Base-by-base conservation (phyloP, 2,888 invertebrate species). In the Lepeophtheirus nordmannii region DNA sequence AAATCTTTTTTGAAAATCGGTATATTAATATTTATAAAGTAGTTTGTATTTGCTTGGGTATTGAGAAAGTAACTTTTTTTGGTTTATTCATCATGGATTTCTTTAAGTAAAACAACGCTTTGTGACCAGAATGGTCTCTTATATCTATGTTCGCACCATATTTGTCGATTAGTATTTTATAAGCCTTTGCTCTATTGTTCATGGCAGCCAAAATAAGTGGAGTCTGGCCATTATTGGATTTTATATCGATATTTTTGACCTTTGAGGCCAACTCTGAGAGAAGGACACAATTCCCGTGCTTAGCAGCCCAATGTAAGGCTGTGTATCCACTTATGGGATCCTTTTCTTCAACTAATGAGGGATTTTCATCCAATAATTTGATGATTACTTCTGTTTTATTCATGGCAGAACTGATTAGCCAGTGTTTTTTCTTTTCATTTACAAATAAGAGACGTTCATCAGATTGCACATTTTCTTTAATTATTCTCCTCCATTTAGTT, bases 271-370 rank as follows among this genome's bases (percentile, higher is more conserved):
- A 82, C 69, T 92, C 80, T 78, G 93, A 93, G 67, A 93, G 85
- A 70, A 93, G 83, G 74, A 93, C 87, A 74, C 85, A 83, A 74
- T 91, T 87, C 3, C 93, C 93, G 72, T 90, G 88, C 77, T 94
- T 94, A 69, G 92, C 90, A 68, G 89, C 94, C 93, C 93, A 94
- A 76, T 96, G 94, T 72, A 96, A 80, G 64, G 92, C 93, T 70
- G 90, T 93, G 92, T 94, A 81, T 10, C 60, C 58, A 40, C 37
- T 17, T 12, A 22, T 5, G n/a, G 41, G 41, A 2, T 56, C 57
- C 64, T 56, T 46, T 17, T 7, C 53, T 14, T 64, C 23, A 56
- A 41, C 87, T 69, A 94, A 81, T 70, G 85, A 83, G 0, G 89
- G 84, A 75, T 88, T 86, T 72, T 89, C 88, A 68, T 83, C 83